Evolutionary conservation across 1,140 invertebrate genomes (phyloP).

Genomic region (Diabrotica undecimpunctata): DNA sequence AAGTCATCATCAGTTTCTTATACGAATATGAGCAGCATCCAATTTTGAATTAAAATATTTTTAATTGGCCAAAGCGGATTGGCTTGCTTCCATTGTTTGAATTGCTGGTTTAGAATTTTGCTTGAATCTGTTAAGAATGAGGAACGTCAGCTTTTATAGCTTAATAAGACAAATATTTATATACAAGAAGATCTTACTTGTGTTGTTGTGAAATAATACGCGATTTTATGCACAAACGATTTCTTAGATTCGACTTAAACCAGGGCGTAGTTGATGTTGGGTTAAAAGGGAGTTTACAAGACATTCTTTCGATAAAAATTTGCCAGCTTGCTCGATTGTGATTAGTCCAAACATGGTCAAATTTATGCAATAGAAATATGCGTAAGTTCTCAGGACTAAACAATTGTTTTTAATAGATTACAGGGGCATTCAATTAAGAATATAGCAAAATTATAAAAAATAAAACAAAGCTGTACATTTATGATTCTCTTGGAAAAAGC

Average conservation of each 20-base stretch:
- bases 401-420: too few species aligned
- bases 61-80: constrained; percentile 23
- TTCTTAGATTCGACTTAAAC: neutral
- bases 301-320: too few species aligned
- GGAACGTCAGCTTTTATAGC: neutral
- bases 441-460: too few species aligned
- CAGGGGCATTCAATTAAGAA: too few species aligned
- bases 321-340: too few species aligned
- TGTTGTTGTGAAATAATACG: constrained; percentile 9
- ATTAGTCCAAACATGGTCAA: too few species aligned
- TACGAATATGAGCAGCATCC: constrained; percentile 5
- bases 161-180: constrained; percentile 18
- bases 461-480: too few species aligned
- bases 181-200: constrained; percentile 8
- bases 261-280: neutral
- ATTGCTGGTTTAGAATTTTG: constrained; percentile 1
- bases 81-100: constrained; percentile 14
- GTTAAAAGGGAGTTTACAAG: neutral
- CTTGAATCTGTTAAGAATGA: neutral
- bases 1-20: neutral
- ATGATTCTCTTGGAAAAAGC: too few species aligned
- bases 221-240: constrained; percentile 17
- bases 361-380: too few species aligned
- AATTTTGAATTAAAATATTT: constrained; percentile 16
- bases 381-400: too few species aligned